A percentile compares a stretch with the other conserved stretches of the same genome.
Evolutionary conservation across 1,140 invertebrate species (phyloP).

Genomic region (Hyposmocoma kahamanoa): DNA sequence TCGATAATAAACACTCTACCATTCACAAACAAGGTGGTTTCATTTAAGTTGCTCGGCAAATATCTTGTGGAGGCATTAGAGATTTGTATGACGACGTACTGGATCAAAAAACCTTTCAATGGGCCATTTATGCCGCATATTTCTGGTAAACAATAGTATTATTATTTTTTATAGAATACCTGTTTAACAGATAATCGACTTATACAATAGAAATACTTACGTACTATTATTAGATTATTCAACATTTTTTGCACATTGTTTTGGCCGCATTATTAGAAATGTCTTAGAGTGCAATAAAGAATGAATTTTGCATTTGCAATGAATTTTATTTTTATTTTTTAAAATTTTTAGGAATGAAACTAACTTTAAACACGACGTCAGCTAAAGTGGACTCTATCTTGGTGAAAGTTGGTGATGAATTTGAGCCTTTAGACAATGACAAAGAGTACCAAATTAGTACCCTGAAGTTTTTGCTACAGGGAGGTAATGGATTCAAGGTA

Average conservation of each 20-base stretch:
- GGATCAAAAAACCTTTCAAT: conserved; percentile 34
- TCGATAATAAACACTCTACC: conserved; percentile 48
- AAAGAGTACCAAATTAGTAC: conserved; percentile 43
- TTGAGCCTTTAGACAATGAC: conserved; percentile 29
- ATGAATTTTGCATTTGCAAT: no score
- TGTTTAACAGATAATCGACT: no score
- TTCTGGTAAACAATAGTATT: no score
- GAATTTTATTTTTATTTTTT: no score
- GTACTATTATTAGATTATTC: no score
- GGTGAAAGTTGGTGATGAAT: conserved; percentile 35
- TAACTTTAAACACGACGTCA: conserved; percentile 37
- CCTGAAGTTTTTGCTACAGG: conserved; percentile 29
- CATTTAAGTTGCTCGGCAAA: conserved; percentile 33
- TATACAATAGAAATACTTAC: no score
- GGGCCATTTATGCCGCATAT: conserved; percentile 49
- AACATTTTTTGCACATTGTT: no score
- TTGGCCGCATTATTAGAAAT: no score
- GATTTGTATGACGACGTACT: conserved; percentile 28
- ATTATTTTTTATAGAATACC: no score
- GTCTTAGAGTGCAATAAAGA: no score
- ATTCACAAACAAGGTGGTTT: conserved; percentile 38
- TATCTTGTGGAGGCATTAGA: conserved; percentile 40
- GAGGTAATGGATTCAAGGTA: conserved; percentile 40
- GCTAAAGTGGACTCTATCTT: conserved; percentile 22
- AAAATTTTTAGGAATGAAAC: conserved; percentile 40